Percentiles rank a stretch among this genome's conserved stretches.
Evolutionary conservation across 1,140 invertebrate genomes (phyloP).

Genomic region (Formica selysi): DNA sequence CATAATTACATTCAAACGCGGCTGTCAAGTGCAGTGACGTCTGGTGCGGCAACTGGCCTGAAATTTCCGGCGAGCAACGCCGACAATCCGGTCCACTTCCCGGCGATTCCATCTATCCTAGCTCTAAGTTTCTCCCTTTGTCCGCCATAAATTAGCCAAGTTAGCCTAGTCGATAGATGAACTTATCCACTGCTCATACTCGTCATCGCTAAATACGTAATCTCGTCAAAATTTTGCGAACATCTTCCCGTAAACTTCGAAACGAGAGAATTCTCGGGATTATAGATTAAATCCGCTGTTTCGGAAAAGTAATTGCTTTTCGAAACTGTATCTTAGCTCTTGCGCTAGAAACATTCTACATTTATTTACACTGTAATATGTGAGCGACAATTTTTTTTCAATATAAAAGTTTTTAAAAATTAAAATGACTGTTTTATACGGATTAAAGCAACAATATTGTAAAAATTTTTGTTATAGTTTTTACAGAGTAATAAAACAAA

Average conservation of each 20-base stretch:
- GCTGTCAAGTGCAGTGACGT: conserved; percentile 49
- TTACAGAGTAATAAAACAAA: too few species aligned
- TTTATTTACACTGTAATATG: neutral
- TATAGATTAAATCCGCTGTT: neutral
- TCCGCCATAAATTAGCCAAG: conserved; percentile 52
- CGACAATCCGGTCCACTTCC: conserved; percentile 57
- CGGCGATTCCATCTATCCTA: conserved; percentile 32
- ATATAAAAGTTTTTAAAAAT: too few species aligned
- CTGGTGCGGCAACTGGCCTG: conserved; percentile 15
- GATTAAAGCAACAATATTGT: too few species aligned
- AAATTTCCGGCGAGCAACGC: conserved; percentile 53
- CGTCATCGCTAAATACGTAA: conserved; percentile 16
- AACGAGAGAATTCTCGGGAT: neutral
- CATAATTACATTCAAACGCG: conserved; percentile 37
- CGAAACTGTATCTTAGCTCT: neutral
- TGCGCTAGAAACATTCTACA: neutral
- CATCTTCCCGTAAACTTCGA: conserved; percentile 24
- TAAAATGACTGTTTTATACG: too few species aligned
- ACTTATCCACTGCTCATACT: conserved; percentile 50
- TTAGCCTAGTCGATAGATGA: conserved; percentile 28
- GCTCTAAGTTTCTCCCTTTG: conserved; percentile 41
- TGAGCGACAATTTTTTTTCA: too few species aligned
- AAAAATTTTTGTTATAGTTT: too few species aligned
- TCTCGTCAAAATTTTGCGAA: conserved; percentile 23
- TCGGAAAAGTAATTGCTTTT: conserved; percentile 6